These are phyloP conservation scores for Eidolon helvum DNA, from an alignment of 2,113 vertebrate species.

Conservation along the genomic window DNA sequence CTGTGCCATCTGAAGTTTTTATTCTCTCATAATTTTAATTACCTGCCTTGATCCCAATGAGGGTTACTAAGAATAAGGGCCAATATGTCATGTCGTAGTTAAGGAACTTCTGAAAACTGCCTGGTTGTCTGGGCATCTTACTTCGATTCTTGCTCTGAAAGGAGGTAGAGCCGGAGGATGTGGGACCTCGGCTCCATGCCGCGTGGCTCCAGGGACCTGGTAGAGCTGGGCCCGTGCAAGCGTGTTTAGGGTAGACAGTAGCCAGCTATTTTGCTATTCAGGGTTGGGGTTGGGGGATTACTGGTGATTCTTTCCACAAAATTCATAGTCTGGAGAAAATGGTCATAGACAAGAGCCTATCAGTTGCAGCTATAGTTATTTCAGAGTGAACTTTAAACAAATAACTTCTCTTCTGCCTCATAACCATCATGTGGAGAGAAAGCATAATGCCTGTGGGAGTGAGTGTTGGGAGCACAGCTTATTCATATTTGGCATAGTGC, in stretches of 20 bases:
- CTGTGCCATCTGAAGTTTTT: background rate
- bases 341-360: background rate
- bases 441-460: background rate
- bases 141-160: background rate
- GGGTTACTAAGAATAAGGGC: background rate
- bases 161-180: background rate
- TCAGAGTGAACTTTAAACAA: background rate
- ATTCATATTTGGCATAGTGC: background rate
- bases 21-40: background rate
- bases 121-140: background rate
- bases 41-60: background rate
- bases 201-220: rapidly evolving
- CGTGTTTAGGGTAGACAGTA: background rate
- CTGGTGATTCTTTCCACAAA: background rate
- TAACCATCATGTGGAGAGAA: background rate
- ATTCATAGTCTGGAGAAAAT: background rate
- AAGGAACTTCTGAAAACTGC: background rate
- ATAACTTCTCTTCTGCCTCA: background rate
- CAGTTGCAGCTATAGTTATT: background rate
- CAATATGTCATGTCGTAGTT: background rate
- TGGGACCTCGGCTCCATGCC: background rate
- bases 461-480: background rate
- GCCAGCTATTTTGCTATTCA: background rate
- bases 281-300: background rate
- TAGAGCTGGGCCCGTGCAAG: background rate